phyloP scores from a whole-genome alignment of 53 echinoderm and acorn worm species.

The Arbacia lixula region DNA sequence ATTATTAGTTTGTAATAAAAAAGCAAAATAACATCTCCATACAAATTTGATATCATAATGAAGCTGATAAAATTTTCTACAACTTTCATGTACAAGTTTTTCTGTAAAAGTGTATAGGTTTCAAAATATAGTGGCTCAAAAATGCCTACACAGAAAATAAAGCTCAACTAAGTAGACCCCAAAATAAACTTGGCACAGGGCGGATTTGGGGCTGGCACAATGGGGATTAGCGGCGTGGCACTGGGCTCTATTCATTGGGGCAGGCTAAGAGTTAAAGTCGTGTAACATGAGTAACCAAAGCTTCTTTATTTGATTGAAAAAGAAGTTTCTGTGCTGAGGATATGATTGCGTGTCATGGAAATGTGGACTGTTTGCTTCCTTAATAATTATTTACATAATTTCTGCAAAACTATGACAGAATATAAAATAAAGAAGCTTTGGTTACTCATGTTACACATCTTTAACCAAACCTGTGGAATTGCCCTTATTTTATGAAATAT shows the following conservation, averaged over 20 bases:
- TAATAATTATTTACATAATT: too few species aligned
- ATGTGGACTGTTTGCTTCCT: too few species aligned
- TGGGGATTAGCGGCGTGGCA: not conserved
- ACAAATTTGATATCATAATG: not conserved
- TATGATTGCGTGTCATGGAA: too few species aligned
- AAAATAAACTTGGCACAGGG: not conserved
- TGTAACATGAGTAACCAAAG: too few species aligned
- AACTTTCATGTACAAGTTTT: not conserved
- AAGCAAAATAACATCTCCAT: not conserved
- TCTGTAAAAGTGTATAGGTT: not conserved
- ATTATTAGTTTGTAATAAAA: not conserved
- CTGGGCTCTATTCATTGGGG: not conserved
- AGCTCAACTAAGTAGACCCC: not conserved
- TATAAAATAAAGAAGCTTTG: too few species aligned
- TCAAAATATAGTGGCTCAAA: not conserved
- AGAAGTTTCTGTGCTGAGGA: too few species aligned
- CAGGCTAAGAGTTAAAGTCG: not conserved
- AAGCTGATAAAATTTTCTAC: not conserved
- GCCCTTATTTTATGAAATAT: too few species aligned
- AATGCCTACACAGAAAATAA: not conserved
- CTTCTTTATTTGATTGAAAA: too few species aligned
- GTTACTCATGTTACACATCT: too few species aligned
- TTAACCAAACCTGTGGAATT: too few species aligned
- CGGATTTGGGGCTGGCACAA: not conserved
- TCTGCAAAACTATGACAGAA: too few species aligned